A percentile compares a stretch with the other conserved stretches of the same genome.
Conservation (phyloP, 2,113 vertebrate species). For the Silurus glanis region DNA sequence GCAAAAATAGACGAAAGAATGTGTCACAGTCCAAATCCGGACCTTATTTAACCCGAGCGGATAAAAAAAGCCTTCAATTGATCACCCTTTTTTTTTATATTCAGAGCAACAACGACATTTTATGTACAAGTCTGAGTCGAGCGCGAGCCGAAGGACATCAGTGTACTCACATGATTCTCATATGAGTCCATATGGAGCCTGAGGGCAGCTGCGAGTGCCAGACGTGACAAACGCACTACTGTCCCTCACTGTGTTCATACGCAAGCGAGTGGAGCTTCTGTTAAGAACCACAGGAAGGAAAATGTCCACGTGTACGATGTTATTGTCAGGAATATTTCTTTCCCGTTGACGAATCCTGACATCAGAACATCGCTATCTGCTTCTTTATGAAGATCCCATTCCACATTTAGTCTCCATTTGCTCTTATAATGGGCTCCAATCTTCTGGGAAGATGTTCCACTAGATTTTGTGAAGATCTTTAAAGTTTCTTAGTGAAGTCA, state of each 20-base stretch:
- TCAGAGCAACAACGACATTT: background rate
- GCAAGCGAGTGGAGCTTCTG: slow-evolving; percentile 14
- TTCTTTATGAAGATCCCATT: too few species aligned
- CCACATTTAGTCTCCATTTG: too few species aligned
- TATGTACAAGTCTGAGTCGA: background rate
- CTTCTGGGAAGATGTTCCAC: too few species aligned
- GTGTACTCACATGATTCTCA: slow-evolving; percentile 51
- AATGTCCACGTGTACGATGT: background rate
- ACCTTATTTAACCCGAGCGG: background rate
- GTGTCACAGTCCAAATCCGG: too few species aligned
- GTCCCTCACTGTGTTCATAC: slow-evolving; percentile 27
- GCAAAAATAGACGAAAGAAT: too few species aligned
- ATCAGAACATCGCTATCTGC: too few species aligned
- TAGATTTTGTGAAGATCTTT: too few species aligned
- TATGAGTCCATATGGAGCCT: slow-evolving; percentile 33
- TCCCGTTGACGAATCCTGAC: too few species aligned
- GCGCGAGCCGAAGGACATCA: slow-evolving; percentile 3
- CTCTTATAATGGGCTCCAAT: too few species aligned
- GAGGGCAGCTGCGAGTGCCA: background rate
- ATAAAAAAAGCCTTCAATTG: background rate
- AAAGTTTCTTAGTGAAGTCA: too few species aligned
- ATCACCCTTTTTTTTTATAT: background rate
- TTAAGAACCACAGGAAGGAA: slow-evolving; percentile 13
- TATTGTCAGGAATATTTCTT: background rate
- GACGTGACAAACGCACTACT: slow-evolving; percentile 36